A percentile compares a stretch with the other conserved stretches of the same genome.
Evolutionary conservation across 1,140 invertebrate species (phyloP).

Genomic region (Musca vetustissima): DNA sequence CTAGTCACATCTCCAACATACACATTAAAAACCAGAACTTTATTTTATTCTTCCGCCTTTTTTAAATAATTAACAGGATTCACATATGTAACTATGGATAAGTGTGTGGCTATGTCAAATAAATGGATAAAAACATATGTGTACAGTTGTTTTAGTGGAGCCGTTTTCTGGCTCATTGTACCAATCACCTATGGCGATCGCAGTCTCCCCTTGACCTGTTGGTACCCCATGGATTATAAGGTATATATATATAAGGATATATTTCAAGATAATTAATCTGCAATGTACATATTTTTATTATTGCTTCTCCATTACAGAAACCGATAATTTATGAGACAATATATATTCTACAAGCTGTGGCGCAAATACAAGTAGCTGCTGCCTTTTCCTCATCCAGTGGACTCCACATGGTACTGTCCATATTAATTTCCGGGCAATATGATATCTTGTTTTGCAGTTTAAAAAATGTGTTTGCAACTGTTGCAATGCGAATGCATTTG

Average conservation of each 20-base stretch:
- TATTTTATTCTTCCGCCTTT: too few species aligned
- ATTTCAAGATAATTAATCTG: too few species aligned
- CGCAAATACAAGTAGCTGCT: constrained; percentile 46
- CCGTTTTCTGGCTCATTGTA: constrained; percentile 43
- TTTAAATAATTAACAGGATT: constrained; percentile 36
- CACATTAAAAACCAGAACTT: too few species aligned
- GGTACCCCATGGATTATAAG: constrained; percentile 51
- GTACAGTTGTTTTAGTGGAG: constrained; percentile 44
- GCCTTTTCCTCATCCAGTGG: constrained; percentile 43
- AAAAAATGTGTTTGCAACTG: constrained; percentile 46
- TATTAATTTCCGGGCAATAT: constrained; percentile 48
- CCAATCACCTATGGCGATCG: constrained; percentile 42
- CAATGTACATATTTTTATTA: not conserved
- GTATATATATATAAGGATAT: constrained; percentile 27
- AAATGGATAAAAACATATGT: constrained; percentile 43
- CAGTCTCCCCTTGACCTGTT: constrained; percentile 45
- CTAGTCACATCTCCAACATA: too few species aligned
- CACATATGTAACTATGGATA: constrained; percentile 42
- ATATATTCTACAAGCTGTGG: constrained; percentile 43
- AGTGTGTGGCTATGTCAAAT: constrained; percentile 33
- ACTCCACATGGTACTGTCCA: constrained; percentile 40
- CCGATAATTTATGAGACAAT: constrained; percentile 42
- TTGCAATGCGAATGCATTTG: constrained; percentile 36
- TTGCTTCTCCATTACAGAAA: constrained; percentile 33
- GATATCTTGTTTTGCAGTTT: constrained; percentile 47